Base-by-base conservation (phyloP, 1,140 invertebrate species). In the Zaprionus vittiger region DNA sequence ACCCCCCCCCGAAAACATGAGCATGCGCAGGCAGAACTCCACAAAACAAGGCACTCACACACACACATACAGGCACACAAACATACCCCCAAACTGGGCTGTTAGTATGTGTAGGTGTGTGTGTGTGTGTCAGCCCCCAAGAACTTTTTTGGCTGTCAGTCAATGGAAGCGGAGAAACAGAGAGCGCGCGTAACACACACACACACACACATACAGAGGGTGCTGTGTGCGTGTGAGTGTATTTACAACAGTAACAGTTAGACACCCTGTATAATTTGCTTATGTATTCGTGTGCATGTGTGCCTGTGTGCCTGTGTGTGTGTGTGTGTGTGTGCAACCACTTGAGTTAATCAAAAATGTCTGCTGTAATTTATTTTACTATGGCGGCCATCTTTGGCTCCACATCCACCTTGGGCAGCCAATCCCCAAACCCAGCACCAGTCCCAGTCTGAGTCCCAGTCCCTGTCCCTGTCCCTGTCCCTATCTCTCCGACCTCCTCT, bases 351-450 rank as follows among this genome's bases (percentile, higher is more conserved):
- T 90, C 85, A 90, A 90, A 90, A 90, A 90, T 89, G 85, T 90
- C 85, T 90, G 85, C 85, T 90, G 85, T 90, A 90, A 90, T 90
- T 90, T 90, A 90, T 90, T 90, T 90, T 90, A 90, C 85, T 90
- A 90, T 80, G 79, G 84, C 79, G 85, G 85, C 84, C 84, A 89
- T 89, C 84, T 89, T 89, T 89, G 60, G 74, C 83, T 84, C 66
- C 54, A 52, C 47, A 52, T 52, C 47, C 47, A 52, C 72, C 72
- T 61, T 59, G 60, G 52, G 69, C 80, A 60, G 31, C 17, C 62
- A 24, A 60, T 22, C 67, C 22, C 54, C 56, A 44, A 17, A 6
- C 28, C 5, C 31, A 31, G 34, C 5, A 41, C 41, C 17, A 6
- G 7, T 17, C 47, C 41, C 61, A 0, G 37, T n/a, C 61, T 47